A percentile compares a stretch with the other conserved stretches of the same genome.
phyloP scores from a whole-genome alignment of 2,797 vertebrate species.

The Melanotaenia nigrans region DNA sequence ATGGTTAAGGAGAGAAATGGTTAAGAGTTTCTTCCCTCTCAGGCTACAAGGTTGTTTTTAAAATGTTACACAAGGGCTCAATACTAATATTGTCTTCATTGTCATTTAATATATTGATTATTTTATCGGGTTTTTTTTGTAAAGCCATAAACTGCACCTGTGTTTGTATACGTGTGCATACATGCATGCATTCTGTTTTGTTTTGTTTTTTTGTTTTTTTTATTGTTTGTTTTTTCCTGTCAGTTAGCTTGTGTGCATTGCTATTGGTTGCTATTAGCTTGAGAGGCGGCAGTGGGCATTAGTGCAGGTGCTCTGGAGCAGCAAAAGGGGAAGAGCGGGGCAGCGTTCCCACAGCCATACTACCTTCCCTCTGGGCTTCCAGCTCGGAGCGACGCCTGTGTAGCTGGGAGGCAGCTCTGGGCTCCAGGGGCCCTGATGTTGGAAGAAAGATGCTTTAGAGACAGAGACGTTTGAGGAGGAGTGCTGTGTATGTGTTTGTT shows the following conservation, averaged over 20 bases:
- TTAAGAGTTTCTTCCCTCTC: neutral
- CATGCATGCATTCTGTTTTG: slow-evolving; percentile 20
- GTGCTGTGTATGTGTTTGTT: slow-evolving; percentile 44
- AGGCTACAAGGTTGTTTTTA: neutral
- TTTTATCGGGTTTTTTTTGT: neutral
- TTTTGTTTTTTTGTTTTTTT: neutral
- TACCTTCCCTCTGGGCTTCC: slow-evolving; percentile 60
- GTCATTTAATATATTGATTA: neutral
- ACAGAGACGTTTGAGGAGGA: slow-evolving; percentile 37
- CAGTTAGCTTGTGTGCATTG: slow-evolving; percentile 48
- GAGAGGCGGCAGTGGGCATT: slow-evolving; percentile 55
- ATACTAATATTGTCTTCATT: neutral
- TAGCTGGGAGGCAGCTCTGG: slow-evolving; percentile 59
- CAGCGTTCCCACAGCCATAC: slow-evolving; percentile 39
- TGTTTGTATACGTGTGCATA: slow-evolving; percentile 21
- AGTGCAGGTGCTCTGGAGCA: slow-evolving; percentile 60
- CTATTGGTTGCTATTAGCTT: slow-evolving; percentile 61
- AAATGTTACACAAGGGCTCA: neutral
- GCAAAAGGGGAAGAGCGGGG: slow-evolving; percentile 36
- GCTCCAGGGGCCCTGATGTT: slow-evolving; percentile 51
- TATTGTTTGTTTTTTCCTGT: slow-evolving; percentile 28
- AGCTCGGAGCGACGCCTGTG: slow-evolving; percentile 54
- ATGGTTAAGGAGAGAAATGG: neutral
- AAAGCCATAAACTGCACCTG: neutral
- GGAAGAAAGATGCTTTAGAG: slow-evolving; percentile 50